Base-by-base conservation (phyloP, 2,888 invertebrate species). In the Hypena proboscidalis region DNA sequence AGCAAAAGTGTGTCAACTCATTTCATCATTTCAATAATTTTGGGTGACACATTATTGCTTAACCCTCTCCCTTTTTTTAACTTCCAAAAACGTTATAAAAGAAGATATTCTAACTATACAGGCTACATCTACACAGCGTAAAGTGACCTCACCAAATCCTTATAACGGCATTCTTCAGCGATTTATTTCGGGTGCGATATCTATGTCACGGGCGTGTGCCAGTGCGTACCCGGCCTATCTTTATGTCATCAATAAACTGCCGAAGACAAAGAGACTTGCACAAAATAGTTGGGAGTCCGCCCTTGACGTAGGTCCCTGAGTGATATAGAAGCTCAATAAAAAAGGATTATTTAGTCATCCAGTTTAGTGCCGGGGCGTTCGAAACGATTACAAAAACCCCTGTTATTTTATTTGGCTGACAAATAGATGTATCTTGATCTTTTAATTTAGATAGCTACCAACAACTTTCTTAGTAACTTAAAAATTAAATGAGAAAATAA, bases 191-290 rank as follows among this genome's bases (percentile, higher is more conserved):
- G 8, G 13, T 13, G 27, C 22, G 26, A 21, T 17, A 26, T 32
- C 5, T 32, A 27, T 27, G 35, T 42, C 35, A 25, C 9, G n/a
- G 25, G 32, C 26, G 26, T 31, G 36, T 22, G 22, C 33, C 20
- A 41, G 26, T 39, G 31, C 11, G 27, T 39, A 15, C 43, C 9
- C 35, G 23, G 30, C 44, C 34, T 47, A 45, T 44, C 33, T 43
- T 48, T 49, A 46, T 59, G 46, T 47, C 52, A 49, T 56, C 59
- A 56, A 49, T 58, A 59, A 52, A 45, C 49, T 47, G 49, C 23
- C 15, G 30, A 27, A 49, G 52, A 52, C 42, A 37, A 46, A 52
- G 51, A 58, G 39, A 21, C 46, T 48, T 27, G 43, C 52, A 56
- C 56, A 39, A 47, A 47, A 58, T 58, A 51, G 50, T 48, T 54